Evolutionary conservation across 2,888 invertebrate genomes (phyloP).

Genomic region (Phortica okadai): DNA sequence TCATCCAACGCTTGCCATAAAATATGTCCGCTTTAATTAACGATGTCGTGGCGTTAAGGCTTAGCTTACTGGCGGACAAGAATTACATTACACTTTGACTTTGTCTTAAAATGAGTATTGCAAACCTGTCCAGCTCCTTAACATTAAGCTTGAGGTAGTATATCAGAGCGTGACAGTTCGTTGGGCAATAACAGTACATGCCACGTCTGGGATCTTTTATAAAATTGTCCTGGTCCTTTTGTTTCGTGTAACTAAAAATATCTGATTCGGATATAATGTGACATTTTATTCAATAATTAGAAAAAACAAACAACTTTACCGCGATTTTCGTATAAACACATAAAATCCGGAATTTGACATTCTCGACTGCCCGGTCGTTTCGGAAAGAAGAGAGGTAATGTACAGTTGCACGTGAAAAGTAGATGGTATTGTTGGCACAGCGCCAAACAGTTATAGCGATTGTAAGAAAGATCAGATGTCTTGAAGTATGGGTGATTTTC

Average conservation of each 20-base stretch:
- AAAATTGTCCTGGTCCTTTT: conserved; percentile 52
- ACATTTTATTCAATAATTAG: too few species aligned
- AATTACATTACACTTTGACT: neutral
- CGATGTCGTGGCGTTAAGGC: conserved; percentile 33
- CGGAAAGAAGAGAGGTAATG: conserved; percentile 63
- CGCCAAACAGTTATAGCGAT: conserved; percentile 63
- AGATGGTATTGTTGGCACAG: conserved; percentile 65
- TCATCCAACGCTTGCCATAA: conserved; percentile 72
- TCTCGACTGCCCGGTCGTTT: conserved; percentile 49
- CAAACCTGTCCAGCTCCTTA: conserved; percentile 40
- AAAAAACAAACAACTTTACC: conserved; percentile 45
- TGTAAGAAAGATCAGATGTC: conserved; percentile 55
- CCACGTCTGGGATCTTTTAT: conserved; percentile 62
- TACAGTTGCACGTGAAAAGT: conserved; percentile 65
- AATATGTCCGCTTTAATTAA: conserved; percentile 69
- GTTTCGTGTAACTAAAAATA: conserved; percentile 58
- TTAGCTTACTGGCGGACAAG: neutral
- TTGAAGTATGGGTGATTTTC: conserved; percentile 52
- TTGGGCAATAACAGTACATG: conserved; percentile 64
- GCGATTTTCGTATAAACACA: conserved; percentile 61
- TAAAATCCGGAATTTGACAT: conserved; percentile 62
- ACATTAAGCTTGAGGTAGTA: conserved; percentile 59
- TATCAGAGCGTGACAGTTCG: conserved; percentile 61
- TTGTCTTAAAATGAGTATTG: neutral
- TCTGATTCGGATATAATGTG: conserved; percentile 45